Evolutionary conservation across 2,888 invertebrate species (phyloP), one percentile per base, ranked within the genome.

Genomic region (Chrysotoxum bicinctum): DNA sequence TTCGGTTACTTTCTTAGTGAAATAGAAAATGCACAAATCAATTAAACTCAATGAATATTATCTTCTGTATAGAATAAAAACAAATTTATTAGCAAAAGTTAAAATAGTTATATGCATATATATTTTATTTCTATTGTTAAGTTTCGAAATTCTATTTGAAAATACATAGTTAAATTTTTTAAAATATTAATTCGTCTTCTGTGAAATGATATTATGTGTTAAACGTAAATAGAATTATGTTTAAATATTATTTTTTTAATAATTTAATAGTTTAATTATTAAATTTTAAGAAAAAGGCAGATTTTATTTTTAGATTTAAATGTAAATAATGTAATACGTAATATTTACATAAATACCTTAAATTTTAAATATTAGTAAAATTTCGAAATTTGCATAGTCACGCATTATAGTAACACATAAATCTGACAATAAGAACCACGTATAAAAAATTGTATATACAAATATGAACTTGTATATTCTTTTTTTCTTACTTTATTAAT

Each of bases 11-110:
- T 66, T 52, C n/a, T 26, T 37, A 62, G 56, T n/a, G n/a, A 30
- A 62, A 66, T 37, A 69, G 21, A 56, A 32, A 73, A 58, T 72
- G 79, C 83, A 84, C 78, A 84, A 84, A 78, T 50, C 32, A 78
- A 43, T 64, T 48, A 10, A 52, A 62, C 10, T 26, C n/a, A 43
- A 35, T 43, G 7, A 5, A 37, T 23, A 40, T 21, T 40, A 40
- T 43, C 48, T 21, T 6, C n/a, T 48, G 32, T 35, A 50, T 30
- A 66, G 5, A 64, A 62, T 45, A 60, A 32, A 43, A 40, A 35
- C 37, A 23, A 26, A 58, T 7, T 19, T 45, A 64, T 19, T 19
- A 54, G 40, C 35, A 48, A 72, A 60, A 43, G 1, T 5, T 26
- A n/a, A n/a, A n/a, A n/a, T n/a, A n/a, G n/a, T n/a, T n/a, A n/a